A percentile compares a stretch with the other conserved stretches of the same genome.
Evolutionary conservation across 1,140 invertebrate species (phyloP).

Genomic region (Eriosoma lanigerum): DNA sequence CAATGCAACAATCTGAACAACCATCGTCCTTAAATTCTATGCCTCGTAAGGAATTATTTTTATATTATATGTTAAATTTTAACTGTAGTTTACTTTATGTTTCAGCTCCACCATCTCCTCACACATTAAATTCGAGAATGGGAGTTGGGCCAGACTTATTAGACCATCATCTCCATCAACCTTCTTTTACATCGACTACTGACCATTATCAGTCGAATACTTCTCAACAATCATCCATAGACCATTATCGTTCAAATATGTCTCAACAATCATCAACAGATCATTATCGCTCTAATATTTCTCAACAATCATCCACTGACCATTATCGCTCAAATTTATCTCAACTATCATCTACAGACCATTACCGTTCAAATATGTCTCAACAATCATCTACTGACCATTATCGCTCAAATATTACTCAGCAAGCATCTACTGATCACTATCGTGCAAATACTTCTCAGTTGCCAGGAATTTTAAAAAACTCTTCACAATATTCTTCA

Average conservation of each 20-base stretch:
- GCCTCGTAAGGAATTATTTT: constrained; percentile 59
- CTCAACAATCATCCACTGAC: constrained; percentile 50
- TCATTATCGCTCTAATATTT: constrained; percentile 37
- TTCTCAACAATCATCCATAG: constrained; percentile 35
- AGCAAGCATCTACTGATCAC: constrained; percentile 27
- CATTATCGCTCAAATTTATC: constrained; percentile 51
- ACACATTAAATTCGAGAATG: constrained; percentile 57
- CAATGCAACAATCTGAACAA: constrained; percentile 59
- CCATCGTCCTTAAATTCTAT: constrained; percentile 62
- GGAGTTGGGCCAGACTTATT: constrained; percentile 49
- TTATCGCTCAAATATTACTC: constrained; percentile 31
- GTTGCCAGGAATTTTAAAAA: constrained; percentile 46
- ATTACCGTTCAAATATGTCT: constrained; percentile 26
- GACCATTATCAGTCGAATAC: constrained; percentile 42
- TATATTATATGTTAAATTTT: constrained; percentile 55
- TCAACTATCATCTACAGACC: constrained; percentile 39
- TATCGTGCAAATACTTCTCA: constrained; percentile 32
- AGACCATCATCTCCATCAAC: constrained; percentile 51
- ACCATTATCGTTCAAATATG: constrained; percentile 39
- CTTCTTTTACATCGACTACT: constrained; percentile 16
- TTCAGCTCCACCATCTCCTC: constrained; percentile 75
- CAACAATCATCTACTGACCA: constrained; percentile 35
- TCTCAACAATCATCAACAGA: constrained; percentile 39
- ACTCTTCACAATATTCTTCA: constrained; percentile 37
- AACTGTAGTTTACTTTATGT: constrained; percentile 44